Evolutionary conservation across 2,113 vertebrate genomes (phyloP).

Genomic region (Peromyscus maniculatus): DNA sequence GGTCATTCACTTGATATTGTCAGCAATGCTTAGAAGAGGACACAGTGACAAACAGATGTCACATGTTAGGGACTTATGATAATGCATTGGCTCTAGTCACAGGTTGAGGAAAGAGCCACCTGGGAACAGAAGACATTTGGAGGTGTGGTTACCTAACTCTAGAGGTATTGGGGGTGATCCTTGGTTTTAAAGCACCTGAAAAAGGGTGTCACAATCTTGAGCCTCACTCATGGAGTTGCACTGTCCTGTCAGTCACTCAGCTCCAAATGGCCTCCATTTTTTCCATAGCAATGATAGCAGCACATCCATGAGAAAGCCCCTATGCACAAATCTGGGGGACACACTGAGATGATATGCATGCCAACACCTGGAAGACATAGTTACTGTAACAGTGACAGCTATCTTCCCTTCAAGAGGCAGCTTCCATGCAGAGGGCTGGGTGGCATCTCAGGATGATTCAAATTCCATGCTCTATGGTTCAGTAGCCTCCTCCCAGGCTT

Average conservation of each 20-base stretch:
- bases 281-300: accelerated
- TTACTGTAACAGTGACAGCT: background rate
- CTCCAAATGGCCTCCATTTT: accelerated
- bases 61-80: accelerated
- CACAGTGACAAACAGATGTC: accelerated
- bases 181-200: accelerated
- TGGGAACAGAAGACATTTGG: accelerated
- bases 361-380: background rate
- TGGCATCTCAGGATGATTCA: accelerated
- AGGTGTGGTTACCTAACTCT: accelerated
- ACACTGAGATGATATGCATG: accelerated
- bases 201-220: accelerated
- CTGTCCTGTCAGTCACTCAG: accelerated
- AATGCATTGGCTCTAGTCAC: accelerated
- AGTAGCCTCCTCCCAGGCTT: background rate
- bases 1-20: accelerated
- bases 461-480: background rate
- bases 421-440: background rate
- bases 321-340: accelerated
- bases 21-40: accelerated
- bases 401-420: background rate
- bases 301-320: accelerated
- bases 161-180: accelerated
- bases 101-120: accelerated
- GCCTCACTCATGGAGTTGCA: accelerated